These are phyloP conservation scores for Syngnathus rostellatus DNA, from an alignment of 2,797 vertebrate species.

Conservation along the genomic window DNA sequence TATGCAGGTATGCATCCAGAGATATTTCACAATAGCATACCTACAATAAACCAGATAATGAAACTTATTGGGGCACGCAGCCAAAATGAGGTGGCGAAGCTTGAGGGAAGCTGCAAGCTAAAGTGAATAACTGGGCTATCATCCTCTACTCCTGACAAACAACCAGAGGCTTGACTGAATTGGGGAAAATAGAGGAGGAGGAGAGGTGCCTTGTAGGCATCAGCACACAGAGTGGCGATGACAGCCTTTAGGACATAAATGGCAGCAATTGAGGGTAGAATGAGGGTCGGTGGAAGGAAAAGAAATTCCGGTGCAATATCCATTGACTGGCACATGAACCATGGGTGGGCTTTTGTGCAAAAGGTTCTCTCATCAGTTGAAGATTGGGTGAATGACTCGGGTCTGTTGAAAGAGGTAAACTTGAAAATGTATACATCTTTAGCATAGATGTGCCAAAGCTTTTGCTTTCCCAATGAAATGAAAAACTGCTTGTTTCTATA, in stretches of 20 bases:
- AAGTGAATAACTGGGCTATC: slow-evolving; percentile 59
- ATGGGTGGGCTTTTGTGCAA: slow-evolving; percentile 37
- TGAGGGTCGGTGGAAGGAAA: slow-evolving; percentile 53
- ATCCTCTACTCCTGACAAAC: slow-evolving; percentile 54
- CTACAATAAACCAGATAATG: slow-evolving; percentile 36
- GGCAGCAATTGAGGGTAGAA: slow-evolving; percentile 62
- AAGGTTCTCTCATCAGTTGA: not conserved
- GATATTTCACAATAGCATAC: slow-evolving; percentile 19
- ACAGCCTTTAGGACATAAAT: slow-evolving; percentile 63
- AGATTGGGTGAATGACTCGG: not conserved
- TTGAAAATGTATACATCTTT: too few relatives aligned
- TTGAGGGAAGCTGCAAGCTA: slow-evolving; percentile 52
- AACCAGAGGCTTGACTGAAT: slow-evolving; percentile 62
- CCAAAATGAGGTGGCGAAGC: slow-evolving; percentile 51
- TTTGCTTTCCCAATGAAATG: too few relatives aligned
- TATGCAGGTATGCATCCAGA: not conserved
- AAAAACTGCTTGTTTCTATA: too few relatives aligned
- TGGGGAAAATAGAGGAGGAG: slow-evolving; percentile 54
- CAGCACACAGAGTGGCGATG: slow-evolving; percentile 66
- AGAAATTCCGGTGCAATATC: slow-evolving; percentile 45
- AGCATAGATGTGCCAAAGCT: too few relatives aligned
- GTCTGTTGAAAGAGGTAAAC: too few relatives aligned
- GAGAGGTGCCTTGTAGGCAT: slow-evolving; percentile 37
- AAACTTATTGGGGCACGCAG: slow-evolving; percentile 25
- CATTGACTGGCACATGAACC: slow-evolving; percentile 56